Evolutionary conservation across 2,888 invertebrate species (phyloP).

Genomic region (Parapristionchus giblindavisi): DNA sequence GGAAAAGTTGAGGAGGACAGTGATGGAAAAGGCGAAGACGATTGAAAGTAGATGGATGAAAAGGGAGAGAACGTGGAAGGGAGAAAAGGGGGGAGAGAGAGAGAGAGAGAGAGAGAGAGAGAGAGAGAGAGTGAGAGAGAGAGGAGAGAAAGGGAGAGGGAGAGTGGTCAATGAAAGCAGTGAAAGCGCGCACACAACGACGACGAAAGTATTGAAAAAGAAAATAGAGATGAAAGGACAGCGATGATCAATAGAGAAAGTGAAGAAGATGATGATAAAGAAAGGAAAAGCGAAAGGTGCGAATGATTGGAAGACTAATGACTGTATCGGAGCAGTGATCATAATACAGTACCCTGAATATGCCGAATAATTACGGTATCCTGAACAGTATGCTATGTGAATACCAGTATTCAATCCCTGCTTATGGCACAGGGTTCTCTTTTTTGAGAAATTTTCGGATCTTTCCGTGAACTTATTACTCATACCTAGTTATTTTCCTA

Average conservation of each 20-base stretch:
- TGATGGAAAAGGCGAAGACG: not conserved
- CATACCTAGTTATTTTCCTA: too few relatives aligned
- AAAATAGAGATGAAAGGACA: not conserved
- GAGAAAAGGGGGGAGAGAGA: not conserved
- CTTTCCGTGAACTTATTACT: too few relatives aligned
- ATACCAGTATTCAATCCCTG: too few relatives aligned
- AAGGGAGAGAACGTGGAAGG: not conserved
- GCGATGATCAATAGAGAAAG: not conserved
- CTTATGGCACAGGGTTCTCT: too few relatives aligned
- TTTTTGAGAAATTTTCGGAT: too few relatives aligned
- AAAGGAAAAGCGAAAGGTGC: not conserved
- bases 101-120: not conserved
- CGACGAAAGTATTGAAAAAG: not conserved
- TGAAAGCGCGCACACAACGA: not conserved
- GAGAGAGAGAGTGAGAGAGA: not conserved
- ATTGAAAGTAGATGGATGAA: not conserved
- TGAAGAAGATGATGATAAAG: not conserved
- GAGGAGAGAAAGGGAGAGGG: not conserved
- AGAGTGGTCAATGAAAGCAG: slow-evolving; percentile 1
- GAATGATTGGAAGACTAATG: not conserved
- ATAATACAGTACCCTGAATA: too few relatives aligned
- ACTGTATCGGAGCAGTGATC: too few relatives aligned
- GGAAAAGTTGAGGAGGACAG: not conserved
- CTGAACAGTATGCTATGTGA: too few relatives aligned
- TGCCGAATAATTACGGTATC: too few relatives aligned